phyloP scores from a whole-genome alignment of 2,888 invertebrate species.

The Blastobasis adustella region DNA sequence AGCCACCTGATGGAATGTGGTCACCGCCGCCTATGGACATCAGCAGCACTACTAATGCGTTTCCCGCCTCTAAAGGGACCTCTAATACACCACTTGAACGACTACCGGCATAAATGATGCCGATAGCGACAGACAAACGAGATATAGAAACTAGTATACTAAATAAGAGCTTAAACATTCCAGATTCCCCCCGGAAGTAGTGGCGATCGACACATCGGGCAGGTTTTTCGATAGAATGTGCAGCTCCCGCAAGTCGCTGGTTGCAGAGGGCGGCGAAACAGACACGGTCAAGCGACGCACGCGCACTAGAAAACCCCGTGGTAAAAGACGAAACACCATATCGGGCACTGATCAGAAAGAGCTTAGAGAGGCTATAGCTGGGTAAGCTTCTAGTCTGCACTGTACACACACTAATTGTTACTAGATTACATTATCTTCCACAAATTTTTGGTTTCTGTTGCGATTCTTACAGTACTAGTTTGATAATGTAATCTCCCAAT shows the following conservation, averaged over 20 bases:
- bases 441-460: slow-evolving; percentile 1
- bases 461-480: slow-evolving; percentile 5
- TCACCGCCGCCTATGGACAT: no score
- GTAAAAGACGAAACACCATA: slow-evolving; percentile 91
- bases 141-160: no score
- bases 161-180: background rate
- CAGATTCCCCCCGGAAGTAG: slow-evolving; percentile 91
- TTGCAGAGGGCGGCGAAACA: slow-evolving; percentile 68
- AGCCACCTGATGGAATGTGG: no score
- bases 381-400: slow-evolving; percentile 80
- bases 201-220: slow-evolving; percentile 92
- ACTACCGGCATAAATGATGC: no score
- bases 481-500: slow-evolving; percentile 57
- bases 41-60: no score
- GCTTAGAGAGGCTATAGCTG: slow-evolving; percentile 88
- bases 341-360: slow-evolving; percentile 93
- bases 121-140: no score
- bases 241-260: slow-evolving; percentile 85
- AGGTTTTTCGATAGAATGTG: slow-evolving; percentile 93
- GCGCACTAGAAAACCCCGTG: slow-evolving; percentile 83
- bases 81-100: no score
- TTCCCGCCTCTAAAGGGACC: no score
- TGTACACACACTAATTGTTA: slow-evolving; percentile 38
- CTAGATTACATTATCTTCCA: slow-evolving; percentile 51
- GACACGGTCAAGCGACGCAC: slow-evolving; percentile 82